phyloP scores from a whole-genome alignment of 1,140 invertebrate species.

The Bilobella aurantiaca region DNA sequence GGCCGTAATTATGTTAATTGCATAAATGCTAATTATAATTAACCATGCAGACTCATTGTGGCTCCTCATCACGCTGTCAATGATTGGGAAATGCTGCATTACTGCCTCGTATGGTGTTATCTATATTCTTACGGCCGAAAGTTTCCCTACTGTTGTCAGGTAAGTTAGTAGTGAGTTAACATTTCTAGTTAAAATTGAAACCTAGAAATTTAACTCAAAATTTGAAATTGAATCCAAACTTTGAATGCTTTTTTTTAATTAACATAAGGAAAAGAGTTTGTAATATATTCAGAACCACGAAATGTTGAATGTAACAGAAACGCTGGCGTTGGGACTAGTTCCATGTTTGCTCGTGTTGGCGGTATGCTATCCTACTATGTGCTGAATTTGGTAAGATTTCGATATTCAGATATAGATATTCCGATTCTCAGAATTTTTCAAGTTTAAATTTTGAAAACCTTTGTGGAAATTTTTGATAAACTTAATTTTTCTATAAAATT shows the following conservation, averaged over 20 bases:
- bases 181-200: too few species aligned
- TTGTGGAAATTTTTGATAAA: neutral
- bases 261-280: too few species aligned
- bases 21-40: too few species aligned
- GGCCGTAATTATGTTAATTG: too few species aligned
- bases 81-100: constrained; percentile 71
- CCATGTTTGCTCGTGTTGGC: constrained; percentile 63
- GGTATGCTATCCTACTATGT: constrained; percentile 64
- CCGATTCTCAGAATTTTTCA: too few species aligned
- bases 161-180: too few species aligned
- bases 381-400: constrained; percentile 48
- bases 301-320: too few species aligned
- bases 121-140: constrained; percentile 69
- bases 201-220: too few species aligned
- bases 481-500: neutral
- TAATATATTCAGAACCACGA: too few species aligned
- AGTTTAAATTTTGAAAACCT: too few species aligned
- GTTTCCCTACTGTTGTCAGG: constrained; percentile 71
- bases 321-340: constrained; percentile 44
- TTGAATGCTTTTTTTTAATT: constrained; percentile 51
- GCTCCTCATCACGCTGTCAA: constrained; percentile 56
- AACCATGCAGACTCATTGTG: constrained; percentile 41
- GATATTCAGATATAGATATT: too few species aligned
- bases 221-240: too few species aligned
- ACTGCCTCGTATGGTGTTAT: constrained; percentile 68